phyloP scores from a whole-genome alignment of 2,113 vertebrate species.

The Rutilus rutilus region DNA sequence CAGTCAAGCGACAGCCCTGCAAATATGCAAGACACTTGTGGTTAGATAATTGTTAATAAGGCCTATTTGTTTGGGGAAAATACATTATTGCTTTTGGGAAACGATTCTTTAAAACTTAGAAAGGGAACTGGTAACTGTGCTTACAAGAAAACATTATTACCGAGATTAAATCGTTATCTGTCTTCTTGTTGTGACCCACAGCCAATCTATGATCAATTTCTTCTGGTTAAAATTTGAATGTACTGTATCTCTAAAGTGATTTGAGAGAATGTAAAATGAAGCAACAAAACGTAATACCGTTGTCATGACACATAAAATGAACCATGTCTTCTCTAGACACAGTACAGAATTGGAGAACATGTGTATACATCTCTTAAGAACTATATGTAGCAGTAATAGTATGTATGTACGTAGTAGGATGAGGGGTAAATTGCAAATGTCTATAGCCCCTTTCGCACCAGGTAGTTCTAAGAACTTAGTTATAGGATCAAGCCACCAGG shows the following conservation, averaged over 20 bases:
- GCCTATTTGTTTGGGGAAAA: conserved; percentile 11
- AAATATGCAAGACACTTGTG: neutral
- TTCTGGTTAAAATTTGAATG: neutral
- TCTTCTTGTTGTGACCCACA: neutral
- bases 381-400: no score
- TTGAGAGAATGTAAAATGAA: neutral
- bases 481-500: no score
- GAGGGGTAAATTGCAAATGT: no score
- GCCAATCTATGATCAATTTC: neutral
- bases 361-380: no score
- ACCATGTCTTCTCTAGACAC: no score
- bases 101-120: conserved; percentile 1
- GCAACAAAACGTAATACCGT: neutral
- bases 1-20: neutral
- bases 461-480: no score
- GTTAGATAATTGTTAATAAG: conserved; percentile 5
- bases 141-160: conserved; percentile 21
- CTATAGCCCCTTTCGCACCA: no score
- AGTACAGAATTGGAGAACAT: no score
- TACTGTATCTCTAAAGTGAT: neutral
- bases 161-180: neutral
- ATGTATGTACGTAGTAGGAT: no score
- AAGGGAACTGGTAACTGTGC: neutral
- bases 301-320: no score
- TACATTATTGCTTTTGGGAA: conserved; percentile 23